Conservation (phyloP, 2,113 vertebrate genomes). For the Stegastes partitus region DNA sequence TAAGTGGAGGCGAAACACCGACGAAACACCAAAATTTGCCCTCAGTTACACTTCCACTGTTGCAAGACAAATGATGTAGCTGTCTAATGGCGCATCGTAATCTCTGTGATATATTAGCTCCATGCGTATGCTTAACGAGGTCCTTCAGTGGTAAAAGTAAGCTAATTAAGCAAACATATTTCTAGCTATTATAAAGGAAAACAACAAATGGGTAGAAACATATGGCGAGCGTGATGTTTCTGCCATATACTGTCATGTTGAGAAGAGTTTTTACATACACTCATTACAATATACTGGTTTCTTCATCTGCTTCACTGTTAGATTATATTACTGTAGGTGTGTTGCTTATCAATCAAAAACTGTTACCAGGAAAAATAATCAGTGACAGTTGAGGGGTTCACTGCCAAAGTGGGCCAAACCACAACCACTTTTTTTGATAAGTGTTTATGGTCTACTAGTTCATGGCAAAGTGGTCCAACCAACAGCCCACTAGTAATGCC, state of each 20-base stretch:
- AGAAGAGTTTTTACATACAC: neutral
- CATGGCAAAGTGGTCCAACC: too few species aligned
- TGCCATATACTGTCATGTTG: too few species aligned
- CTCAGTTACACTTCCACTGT: neutral
- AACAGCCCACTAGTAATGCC: too few species aligned
- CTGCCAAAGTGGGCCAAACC: too few species aligned
- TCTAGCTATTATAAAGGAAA: neutral
- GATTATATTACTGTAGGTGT: too few species aligned
- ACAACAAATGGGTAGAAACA: neutral
- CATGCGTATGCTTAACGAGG: slow-evolving; percentile 1
- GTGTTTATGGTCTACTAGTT: too few species aligned
- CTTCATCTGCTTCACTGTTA: neutral
- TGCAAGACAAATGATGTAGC: slow-evolving; percentile 5
- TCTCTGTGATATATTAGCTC: neutral
- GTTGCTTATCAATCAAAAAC: neutral
- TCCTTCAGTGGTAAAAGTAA: slow-evolving; percentile 24
- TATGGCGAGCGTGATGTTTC: neutral
- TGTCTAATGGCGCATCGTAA: slow-evolving; percentile 13
- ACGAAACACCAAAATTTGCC: neutral
- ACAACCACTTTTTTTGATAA: too few species aligned
- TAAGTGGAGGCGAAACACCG: neutral
- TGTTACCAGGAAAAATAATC: neutral
- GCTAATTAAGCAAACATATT: slow-evolving; percentile 8
- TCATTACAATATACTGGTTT: neutral
- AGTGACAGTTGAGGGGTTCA: too few species aligned